Evolutionary conservation across 53 echinoderm and acorn worm genomes (phyloP).

Genomic region (Henricia sp.): DNA sequence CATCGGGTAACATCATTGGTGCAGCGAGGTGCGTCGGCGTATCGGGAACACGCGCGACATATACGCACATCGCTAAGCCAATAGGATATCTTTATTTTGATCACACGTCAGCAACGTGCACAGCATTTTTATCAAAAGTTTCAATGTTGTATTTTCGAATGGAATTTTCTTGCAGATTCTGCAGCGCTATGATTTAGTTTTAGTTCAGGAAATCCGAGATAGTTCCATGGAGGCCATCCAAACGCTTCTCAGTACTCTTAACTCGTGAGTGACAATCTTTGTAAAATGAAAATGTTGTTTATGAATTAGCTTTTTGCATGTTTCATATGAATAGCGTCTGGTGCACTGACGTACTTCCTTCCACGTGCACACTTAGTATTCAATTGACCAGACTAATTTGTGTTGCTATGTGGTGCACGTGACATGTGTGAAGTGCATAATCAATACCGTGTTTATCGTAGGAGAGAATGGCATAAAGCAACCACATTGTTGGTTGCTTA

Average conservation of each 20-base stretch:
- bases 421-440: too few relatives aligned
- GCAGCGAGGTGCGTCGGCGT: too few relatives aligned
- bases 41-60: neutral
- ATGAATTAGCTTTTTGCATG: neutral
- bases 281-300: neutral
- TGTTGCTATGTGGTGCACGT: too few relatives aligned
- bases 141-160: neutral
- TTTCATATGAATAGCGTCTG: neutral
- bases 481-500: too few relatives aligned
- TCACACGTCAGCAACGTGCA: too few relatives aligned
- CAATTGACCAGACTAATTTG: too few relatives aligned
- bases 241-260: slow-evolving; percentile 50
- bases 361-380: too few relatives aligned
- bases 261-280: slow-evolving; percentile 45
- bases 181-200: slow-evolving; percentile 77
- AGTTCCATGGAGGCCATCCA: slow-evolving; percentile 34
- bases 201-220: slow-evolving; percentile 90
- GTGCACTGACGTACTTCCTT: neutral
- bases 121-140: neutral
- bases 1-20: too few relatives aligned
- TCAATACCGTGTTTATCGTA: too few relatives aligned
- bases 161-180: slow-evolving; percentile 59
- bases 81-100: too few relatives aligned
- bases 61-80: too few relatives aligned
- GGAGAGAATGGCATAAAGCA: too few relatives aligned